Conservation (phyloP, 2,888 invertebrate genomes). For the Flabesymbios commensalis region DNA sequence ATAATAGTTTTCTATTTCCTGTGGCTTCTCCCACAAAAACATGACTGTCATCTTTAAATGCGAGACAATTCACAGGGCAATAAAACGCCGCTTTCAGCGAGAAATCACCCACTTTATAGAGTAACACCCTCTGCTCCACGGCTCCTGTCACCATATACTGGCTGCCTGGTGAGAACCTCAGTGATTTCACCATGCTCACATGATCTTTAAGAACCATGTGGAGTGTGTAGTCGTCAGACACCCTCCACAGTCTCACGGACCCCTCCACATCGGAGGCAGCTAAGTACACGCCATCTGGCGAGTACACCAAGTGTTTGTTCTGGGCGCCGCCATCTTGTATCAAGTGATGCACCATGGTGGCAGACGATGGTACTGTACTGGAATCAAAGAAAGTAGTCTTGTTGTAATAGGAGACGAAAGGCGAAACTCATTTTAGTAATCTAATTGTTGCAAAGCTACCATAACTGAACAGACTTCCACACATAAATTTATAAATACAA, state of each 20-base stretch:
- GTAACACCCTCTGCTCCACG: conserved; percentile 19
- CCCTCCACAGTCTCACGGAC: not conserved
- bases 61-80: conserved; percentile 14
- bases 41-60: conserved; percentile 8
- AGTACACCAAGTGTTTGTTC: too few species aligned
- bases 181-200: not conserved
- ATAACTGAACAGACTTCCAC: too few species aligned
- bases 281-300: conserved; percentile 8
- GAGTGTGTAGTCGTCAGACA: not conserved
- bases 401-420: too few species aligned
- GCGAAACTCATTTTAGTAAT: too few species aligned
- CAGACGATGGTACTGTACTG: too few species aligned
- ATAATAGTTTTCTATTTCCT: too few species aligned
- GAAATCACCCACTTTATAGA: conserved; percentile 11
- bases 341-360: too few species aligned
- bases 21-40: conserved; percentile 21
- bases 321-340: too few species aligned
- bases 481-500: too few species aligned
- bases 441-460: too few species aligned
- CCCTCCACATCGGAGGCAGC: not conserved
- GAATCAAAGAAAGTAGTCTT: too few species aligned
- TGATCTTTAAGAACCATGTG: not conserved
- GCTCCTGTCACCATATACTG: conserved; percentile 10
- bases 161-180: conserved; percentile 15
- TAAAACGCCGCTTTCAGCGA: conserved; percentile 12